Evolutionary conservation across 2,888 invertebrate species (phyloP), one percentile per base, ranked within the genome.

Genomic region (Drosophila niveifrons): DNA sequence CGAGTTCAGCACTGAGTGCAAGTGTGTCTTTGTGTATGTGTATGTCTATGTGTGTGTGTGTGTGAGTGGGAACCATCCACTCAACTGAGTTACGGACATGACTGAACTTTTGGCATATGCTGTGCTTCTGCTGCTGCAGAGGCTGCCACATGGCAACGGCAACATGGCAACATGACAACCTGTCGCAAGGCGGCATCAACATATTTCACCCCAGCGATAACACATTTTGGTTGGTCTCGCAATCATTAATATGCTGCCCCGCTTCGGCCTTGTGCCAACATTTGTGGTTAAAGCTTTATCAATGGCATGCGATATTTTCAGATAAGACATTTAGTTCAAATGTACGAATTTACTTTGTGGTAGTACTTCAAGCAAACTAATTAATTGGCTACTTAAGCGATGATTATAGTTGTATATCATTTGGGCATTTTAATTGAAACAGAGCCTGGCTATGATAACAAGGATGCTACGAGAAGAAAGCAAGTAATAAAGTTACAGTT

Each of bases 101-200:
- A 57, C 43, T 61, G 34, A 68, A 57, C 53, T 61, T 59, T 67
- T 66, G 78, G 56, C 78, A 61, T 76, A 65, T 59, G 55, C 44
- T 28, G 43, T 47, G 51, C 18, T 18, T 1, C 23, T 23, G 0
- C 23, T 31, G 31, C 10, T 31, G 31, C 31, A 10, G 31, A 8
- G 2, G 7, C 18, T n/a, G 4, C 43, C 1, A 29, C 23, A 9
- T 1, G 29, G 34, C 36, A 10, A 15, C 28, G 8, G 15, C 41
- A 52, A 31, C 41, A 18, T 18, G 15, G 39, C 56, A 57, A 41
- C 67, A 44, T 66, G 57, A 36, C 64, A 72, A 75, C 41, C 34
- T 57, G 57, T 28, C 52, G 51, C 17, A 51, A 36, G 36, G 36
- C 18, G 34, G 36, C n/a, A 29, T 29, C n/a, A 34, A 57, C 34